phyloP scores from a whole-genome alignment of 2,797 vertebrate genomes.

The Lacerta bilineata region DNA sequence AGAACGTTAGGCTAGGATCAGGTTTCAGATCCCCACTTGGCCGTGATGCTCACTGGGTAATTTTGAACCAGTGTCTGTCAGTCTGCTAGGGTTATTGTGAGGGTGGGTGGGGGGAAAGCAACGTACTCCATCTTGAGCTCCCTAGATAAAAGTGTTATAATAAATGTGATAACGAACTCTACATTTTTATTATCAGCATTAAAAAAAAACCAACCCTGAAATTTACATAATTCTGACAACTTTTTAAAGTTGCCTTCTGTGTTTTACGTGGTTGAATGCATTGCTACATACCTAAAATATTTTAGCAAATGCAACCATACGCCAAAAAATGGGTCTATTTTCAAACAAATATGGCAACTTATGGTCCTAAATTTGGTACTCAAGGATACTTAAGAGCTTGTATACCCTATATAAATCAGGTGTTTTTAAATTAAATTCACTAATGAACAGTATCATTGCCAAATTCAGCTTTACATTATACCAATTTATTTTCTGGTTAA shows the following conservation, averaged over 20 bases:
- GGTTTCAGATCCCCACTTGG: too few relatives aligned
- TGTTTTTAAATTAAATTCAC: background rate
- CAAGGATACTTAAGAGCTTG: background rate
- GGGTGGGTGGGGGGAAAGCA: too few relatives aligned
- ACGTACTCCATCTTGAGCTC: too few relatives aligned
- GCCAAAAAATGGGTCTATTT: background rate
- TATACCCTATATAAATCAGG: background rate
- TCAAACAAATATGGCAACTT: background rate
- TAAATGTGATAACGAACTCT: too few relatives aligned
- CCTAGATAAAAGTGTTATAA: too few relatives aligned
- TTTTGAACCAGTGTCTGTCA: too few relatives aligned
- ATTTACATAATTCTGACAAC: background rate
- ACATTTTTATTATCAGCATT: background rate
- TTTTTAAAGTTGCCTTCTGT: background rate
- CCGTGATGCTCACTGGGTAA: too few relatives aligned
- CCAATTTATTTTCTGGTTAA: slow-evolving; percentile 8
- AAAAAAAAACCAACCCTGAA: background rate
- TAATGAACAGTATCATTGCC: background rate
- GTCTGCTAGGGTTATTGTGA: too few relatives aligned
- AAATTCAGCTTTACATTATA: background rate
- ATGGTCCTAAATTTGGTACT: background rate
- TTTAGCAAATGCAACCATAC: background rate
- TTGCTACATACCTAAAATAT: background rate
- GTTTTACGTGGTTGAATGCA: background rate
- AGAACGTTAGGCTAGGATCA: too few relatives aligned